phyloP scores from a whole-genome alignment of 2,888 invertebrate genomes.

The Yponomeuta evonymella region DNA sequence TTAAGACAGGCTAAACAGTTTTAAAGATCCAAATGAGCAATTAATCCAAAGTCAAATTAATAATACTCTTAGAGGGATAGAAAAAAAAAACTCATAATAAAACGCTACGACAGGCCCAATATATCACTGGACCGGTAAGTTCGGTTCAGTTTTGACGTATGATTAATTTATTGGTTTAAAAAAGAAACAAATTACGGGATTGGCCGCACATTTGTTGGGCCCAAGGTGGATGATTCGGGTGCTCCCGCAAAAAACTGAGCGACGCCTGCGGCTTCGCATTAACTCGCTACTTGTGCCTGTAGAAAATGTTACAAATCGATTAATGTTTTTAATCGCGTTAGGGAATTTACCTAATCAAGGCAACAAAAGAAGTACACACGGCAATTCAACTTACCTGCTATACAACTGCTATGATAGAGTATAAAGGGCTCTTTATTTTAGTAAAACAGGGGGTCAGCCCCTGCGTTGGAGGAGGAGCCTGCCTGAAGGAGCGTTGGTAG shows the following conservation, averaged over 20 bases:
- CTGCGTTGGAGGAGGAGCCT: no score
- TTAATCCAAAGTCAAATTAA: conserved; percentile 55
- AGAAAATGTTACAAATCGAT: background rate
- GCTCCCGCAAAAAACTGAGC: conserved; percentile 55
- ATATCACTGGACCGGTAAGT: conserved; percentile 50
- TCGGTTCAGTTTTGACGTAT: conserved; percentile 62
- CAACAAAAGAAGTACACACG: no score
- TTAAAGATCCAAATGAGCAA: conserved; percentile 36
- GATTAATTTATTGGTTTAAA: conserved; percentile 69
- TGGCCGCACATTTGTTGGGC: conserved; percentile 70
- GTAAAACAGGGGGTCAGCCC: no score
- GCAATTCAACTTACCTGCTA: no score
- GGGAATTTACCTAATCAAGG: conserved; percentile 6
- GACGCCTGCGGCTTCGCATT: conserved; percentile 46
- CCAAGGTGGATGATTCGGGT: conserved; percentile 72
- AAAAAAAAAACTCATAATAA: conserved; percentile 44
- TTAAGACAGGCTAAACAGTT: conserved; percentile 47
- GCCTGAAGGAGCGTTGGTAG: no score
- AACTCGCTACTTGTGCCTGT: conserved; percentile 45
- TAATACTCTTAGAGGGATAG: conserved; percentile 35
- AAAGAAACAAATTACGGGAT: conserved; percentile 73
- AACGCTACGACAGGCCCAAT: conserved; percentile 67
- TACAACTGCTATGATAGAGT: no score
- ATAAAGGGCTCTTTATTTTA: no score
- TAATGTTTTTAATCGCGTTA: background rate